Conservation (phyloP, 2,888 invertebrate genomes). For the Pyrrhosoma nymphula region DNA sequence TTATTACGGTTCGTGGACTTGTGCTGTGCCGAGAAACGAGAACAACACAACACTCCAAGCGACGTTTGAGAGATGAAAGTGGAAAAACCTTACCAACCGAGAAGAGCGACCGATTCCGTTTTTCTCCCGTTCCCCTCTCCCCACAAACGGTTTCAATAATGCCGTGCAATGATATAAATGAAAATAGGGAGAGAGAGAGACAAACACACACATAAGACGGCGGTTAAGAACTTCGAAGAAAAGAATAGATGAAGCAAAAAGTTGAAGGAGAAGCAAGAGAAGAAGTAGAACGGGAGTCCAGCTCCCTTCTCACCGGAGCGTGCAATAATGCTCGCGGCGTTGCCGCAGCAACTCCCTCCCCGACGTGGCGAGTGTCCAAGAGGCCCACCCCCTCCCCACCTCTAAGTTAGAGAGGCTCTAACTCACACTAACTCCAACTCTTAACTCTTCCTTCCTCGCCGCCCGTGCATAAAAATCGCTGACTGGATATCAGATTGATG, state of each 20-base stretch:
- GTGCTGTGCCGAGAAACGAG: background rate
- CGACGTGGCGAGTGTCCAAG: constrained; percentile 26
- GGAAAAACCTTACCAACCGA: background rate
- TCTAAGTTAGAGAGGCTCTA: too few species aligned
- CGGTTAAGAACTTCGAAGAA: background rate
- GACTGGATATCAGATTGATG: constrained; percentile 36
- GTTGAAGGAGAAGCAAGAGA: background rate
- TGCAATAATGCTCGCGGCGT: constrained; percentile 25
- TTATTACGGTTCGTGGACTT: background rate
- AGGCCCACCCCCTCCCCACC: background rate
- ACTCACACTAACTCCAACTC: background rate
- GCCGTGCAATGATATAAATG: background rate
- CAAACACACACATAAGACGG: background rate
- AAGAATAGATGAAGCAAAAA: background rate
- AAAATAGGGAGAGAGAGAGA: background rate
- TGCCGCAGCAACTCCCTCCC: background rate
- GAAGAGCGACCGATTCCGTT: background rate
- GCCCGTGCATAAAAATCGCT: constrained; percentile 22
- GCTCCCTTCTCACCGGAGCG: constrained; percentile 18
- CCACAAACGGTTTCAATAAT: background rate
- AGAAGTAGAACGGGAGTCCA: too few species aligned
- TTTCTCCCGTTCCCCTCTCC: background rate
- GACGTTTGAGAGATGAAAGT: background rate
- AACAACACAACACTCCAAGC: background rate
- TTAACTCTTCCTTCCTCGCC: background rate